These are phyloP conservation scores for Pammene aurita DNA, from an alignment of 2,888 invertebrate species.

Conservation along the genomic window DNA sequence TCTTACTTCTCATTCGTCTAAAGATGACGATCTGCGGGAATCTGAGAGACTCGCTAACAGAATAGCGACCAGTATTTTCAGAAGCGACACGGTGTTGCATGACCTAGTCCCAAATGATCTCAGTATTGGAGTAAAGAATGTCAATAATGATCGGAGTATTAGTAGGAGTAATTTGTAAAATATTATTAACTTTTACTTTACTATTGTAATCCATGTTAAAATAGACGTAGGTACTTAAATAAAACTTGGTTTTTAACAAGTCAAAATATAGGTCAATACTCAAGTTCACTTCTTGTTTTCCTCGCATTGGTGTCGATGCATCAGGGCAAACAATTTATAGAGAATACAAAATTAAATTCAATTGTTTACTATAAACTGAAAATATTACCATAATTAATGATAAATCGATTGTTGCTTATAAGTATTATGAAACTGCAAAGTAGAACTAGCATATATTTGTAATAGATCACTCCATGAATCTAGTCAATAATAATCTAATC, in stretches of 20 bases:
- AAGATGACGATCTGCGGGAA: constrained; percentile 76
- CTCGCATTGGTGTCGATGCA: too few species aligned
- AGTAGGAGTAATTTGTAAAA: constrained; percentile 65
- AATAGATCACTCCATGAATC: constrained; percentile 5
- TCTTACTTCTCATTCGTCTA: constrained; percentile 77
- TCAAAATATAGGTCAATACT: too few species aligned
- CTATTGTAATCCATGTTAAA: constrained; percentile 14
- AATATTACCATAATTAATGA: background rate
- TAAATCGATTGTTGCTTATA: background rate
- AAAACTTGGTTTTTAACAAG: background rate
- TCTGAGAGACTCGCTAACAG: constrained; percentile 73
- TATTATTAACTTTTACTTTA: constrained; percentile 48
- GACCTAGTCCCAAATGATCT: constrained; percentile 79
- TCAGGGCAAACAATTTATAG: too few species aligned
- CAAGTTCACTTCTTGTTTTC: too few species aligned
- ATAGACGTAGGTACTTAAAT: constrained; percentile 5
- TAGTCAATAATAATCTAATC: constrained; percentile 18
- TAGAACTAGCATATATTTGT: constrained; percentile 12
- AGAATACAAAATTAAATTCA: too few species aligned
- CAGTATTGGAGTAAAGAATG: constrained; percentile 69
- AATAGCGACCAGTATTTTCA: constrained; percentile 75
- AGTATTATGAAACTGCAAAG: constrained; percentile 1
- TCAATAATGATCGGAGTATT: constrained; percentile 56
- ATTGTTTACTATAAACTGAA: background rate
- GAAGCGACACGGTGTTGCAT: constrained; percentile 73